Evolutionary conservation across 2,888 invertebrate species (phyloP).

Genomic region (Apocheima hispidaria): DNA sequence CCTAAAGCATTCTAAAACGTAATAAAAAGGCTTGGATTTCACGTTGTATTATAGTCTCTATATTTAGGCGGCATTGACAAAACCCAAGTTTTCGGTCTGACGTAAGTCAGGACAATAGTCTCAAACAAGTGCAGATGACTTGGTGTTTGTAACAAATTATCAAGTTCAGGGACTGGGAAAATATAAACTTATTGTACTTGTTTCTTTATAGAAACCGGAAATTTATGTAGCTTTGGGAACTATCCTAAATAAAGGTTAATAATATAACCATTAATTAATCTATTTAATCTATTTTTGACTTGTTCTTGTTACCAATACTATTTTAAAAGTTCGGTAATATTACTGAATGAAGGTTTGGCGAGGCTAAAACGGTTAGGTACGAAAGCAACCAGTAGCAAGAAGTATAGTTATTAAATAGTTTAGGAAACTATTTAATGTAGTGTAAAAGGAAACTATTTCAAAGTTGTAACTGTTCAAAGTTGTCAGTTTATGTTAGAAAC

Average conservation of each 20-base stretch:
- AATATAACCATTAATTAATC: neutral
- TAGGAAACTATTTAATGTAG: conserved; percentile 1
- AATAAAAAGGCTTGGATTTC: neutral
- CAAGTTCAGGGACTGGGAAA: conserved; percentile 7
- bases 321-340: neutral
- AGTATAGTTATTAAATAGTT: neutral
- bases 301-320: conserved; percentile 1
- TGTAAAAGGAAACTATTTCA: conserved; percentile 15
- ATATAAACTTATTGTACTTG: conserved; percentile 6
- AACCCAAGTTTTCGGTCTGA: conserved; percentile 9
- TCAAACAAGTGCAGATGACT: conserved; percentile 22
- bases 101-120: conserved; percentile 28
- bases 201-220: conserved; percentile 1
- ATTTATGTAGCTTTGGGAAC: neutral
- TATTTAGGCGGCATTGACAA: conserved; percentile 29
- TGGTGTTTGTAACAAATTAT: conserved; percentile 24
- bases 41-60: conserved; percentile 10
- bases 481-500: conserved; percentile 8
- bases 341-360: neutral
- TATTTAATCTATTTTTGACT: neutral
- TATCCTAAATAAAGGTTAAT: neutral
- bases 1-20: neutral
- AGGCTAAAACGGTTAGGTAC: neutral
- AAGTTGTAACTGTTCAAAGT: no score
- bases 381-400: no score